Evolutionary conservation across 2,797 vertebrate genomes (phyloP).

Genomic region (Coracias cyanogaster): DNA sequence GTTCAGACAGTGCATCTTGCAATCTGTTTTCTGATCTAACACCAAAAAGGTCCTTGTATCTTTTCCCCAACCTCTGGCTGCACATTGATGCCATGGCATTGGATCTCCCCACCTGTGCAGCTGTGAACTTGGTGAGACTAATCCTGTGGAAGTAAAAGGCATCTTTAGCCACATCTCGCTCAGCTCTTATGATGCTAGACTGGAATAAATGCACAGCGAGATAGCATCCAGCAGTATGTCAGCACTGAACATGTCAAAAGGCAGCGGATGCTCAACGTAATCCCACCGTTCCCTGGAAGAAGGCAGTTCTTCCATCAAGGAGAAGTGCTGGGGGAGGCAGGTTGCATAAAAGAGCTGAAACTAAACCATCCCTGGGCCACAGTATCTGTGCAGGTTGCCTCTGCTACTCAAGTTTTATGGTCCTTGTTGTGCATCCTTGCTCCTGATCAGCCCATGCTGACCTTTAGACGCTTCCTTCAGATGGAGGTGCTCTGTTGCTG

Average conservation of each 20-base stretch:
- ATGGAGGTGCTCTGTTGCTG: neutral
- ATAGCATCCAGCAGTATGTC: neutral
- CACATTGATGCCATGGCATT: no score
- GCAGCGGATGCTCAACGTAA: neutral
- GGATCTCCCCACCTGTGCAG: neutral
- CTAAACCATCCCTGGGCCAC: neutral
- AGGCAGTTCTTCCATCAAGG: neutral
- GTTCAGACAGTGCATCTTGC: neutral
- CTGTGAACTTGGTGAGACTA: neutral
- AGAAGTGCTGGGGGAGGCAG: neutral
- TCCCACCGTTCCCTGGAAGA: neutral
- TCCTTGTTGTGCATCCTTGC: neutral
- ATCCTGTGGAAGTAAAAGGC: neutral
- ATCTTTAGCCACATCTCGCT: neutral
- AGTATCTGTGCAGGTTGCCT: neutral
- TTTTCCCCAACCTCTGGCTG: neutral
- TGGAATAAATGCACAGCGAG: neutral
- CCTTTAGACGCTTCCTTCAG: neutral
- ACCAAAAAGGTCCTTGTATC: neutral
- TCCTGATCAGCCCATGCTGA: neutral
- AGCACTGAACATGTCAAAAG: neutral
- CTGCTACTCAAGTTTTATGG: neutral
- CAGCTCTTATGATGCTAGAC: neutral
- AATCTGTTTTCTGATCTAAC: neutral
- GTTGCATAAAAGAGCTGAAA: neutral